Evolutionary conservation across 2,888 invertebrate species (phyloP).

Genomic region (Eupithecia abbreviata): DNA sequence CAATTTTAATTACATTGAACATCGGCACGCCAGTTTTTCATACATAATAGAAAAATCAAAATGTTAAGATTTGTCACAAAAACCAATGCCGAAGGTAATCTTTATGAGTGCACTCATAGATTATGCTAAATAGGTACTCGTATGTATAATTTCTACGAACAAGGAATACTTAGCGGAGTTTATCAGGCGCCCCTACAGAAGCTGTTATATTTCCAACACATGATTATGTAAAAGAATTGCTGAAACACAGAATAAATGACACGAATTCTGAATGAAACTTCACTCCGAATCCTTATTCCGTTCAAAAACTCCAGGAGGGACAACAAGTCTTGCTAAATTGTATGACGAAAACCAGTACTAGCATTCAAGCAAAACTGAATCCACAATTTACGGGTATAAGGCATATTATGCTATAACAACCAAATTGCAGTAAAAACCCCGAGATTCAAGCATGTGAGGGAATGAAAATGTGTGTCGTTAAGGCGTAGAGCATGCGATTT

Average conservation of each 20-base stretch:
- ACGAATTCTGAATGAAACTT: not conserved
- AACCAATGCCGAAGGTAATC: slow-evolving; percentile 55
- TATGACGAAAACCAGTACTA: not conserved
- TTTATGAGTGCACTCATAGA: slow-evolving; percentile 64
- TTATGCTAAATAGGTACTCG: slow-evolving; percentile 73
- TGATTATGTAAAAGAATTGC: slow-evolving; percentile 83
- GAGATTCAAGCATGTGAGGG: slow-evolving; percentile 68
- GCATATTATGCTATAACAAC: slow-evolving; percentile 3
- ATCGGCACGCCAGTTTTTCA: too few relatives aligned
- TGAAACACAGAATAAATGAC: slow-evolving; percentile 48
- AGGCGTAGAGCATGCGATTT: slow-evolving; percentile 72
- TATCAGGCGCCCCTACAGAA: slow-evolving; percentile 73
- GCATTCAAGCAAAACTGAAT: not conserved
- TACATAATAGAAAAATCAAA: not conserved
- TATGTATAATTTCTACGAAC: slow-evolving; percentile 69
- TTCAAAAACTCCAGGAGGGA: not conserved
- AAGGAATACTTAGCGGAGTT: slow-evolving; percentile 69
- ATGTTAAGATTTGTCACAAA: slow-evolving; percentile 25
- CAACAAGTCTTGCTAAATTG: not conserved
- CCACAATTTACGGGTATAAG: not conserved
- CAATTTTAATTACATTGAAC: too few relatives aligned
- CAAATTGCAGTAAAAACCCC: slow-evolving; percentile 9
- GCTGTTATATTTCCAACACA: slow-evolving; percentile 82
- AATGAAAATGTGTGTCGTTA: slow-evolving; percentile 76
- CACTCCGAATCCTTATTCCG: not conserved